These are phyloP conservation scores for Trichechus manatus DNA, from an alignment of 2,113 vertebrate genomes.

Conservation along the genomic window DNA sequence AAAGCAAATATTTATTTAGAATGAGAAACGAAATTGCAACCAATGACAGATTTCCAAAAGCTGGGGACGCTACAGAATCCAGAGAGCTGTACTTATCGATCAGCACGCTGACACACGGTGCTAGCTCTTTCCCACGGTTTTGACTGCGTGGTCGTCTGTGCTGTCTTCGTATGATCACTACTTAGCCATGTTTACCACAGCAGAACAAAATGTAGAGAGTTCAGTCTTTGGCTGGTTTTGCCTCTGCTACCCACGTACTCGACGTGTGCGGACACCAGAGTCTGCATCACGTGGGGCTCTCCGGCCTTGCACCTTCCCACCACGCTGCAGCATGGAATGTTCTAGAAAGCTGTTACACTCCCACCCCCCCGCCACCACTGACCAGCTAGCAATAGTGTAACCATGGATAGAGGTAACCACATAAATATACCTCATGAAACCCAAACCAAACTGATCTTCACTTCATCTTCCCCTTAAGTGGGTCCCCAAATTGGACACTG, in stretches of 20 bases:
- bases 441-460: background rate
- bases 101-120: background rate
- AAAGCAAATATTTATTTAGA: background rate
- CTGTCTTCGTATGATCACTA: accelerated
- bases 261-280: background rate
- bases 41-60: background rate
- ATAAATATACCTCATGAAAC: background rate
- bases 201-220: background rate
- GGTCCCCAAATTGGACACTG: background rate
- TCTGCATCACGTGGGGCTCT: background rate
- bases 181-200: too few species aligned
- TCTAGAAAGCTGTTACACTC: background rate
- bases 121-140: accelerated
- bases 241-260: too few species aligned
- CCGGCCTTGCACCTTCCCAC: background rate
- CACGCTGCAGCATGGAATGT: accelerated
- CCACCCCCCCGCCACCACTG: too few species aligned
- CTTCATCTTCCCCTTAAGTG: background rate
- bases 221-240: too few species aligned
- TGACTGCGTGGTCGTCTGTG: accelerated
- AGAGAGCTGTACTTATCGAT: background rate
- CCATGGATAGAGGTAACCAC: too few species aligned
- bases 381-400: too few species aligned
- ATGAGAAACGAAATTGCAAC: background rate
- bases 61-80: background rate